A percentile compares a stretch with the other conserved stretches of the same genome.
Evolutionary conservation across 2,888 invertebrate genomes (phyloP).

Genomic region (Trissonchulus sp.): DNA sequence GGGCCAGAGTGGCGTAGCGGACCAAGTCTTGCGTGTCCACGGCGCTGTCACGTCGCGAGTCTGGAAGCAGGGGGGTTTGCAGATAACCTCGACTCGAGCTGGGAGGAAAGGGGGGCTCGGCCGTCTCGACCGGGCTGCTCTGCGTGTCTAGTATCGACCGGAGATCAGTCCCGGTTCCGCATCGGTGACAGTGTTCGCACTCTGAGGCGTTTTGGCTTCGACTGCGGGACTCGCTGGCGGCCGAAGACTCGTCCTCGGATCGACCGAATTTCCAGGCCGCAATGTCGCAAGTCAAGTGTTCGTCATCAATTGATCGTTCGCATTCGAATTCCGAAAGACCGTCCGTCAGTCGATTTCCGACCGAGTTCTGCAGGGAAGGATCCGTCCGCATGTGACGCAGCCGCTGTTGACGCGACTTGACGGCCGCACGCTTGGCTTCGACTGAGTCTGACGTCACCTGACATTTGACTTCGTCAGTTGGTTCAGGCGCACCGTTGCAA

Average conservation of each 20-base stretch:
- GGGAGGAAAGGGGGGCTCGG: neutral
- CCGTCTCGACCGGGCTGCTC: neutral
- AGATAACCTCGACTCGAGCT: neutral
- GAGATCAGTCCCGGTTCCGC: neutral
- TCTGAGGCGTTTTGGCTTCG: neutral
- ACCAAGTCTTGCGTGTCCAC: neutral
- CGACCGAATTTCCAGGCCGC: neutral
- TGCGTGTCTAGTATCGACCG: neutral
- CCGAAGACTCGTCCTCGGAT: neutral
- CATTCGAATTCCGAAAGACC: neutral
- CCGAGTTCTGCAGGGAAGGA: slow-evolving; percentile 5
- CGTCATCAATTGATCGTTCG: neutral
- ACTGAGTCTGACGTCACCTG: no score
- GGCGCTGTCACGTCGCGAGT: neutral
- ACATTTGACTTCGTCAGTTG: no score
- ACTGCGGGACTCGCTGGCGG: neutral
- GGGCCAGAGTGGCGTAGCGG: neutral
- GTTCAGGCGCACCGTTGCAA: no score
- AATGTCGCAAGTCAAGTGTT: neutral
- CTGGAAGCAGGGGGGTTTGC: neutral
- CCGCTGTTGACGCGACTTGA: slow-evolving; percentile 5
- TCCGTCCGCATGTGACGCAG: slow-evolving; percentile 12
- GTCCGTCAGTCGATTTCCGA: neutral
- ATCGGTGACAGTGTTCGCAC: neutral
- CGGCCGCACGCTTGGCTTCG: no score